Conservation (phyloP, 2,797 vertebrate genomes). For the Aselliscus stoliczkanus region DNA sequence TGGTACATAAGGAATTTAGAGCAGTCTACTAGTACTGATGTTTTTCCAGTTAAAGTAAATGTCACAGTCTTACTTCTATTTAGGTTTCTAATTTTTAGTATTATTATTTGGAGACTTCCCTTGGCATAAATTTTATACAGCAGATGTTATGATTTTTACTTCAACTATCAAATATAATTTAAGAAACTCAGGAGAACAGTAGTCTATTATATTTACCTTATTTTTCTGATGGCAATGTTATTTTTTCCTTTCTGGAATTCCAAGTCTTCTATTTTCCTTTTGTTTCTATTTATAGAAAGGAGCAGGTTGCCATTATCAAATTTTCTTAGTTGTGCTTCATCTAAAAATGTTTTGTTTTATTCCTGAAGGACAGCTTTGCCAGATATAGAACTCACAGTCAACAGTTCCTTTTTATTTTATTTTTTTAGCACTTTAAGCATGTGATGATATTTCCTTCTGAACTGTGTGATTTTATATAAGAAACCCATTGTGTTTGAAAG, state of each 20-base stretch:
- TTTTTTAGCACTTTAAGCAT: background rate
- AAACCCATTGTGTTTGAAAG: background rate
- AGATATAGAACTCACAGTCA: background rate
- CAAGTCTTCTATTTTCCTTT: background rate
- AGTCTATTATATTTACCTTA: background rate
- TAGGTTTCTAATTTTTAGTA: background rate
- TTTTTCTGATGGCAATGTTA: background rate
- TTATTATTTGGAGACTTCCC: background rate
- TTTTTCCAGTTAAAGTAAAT: background rate
- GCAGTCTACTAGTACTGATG: background rate
- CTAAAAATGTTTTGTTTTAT: background rate
- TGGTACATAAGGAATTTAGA: background rate
- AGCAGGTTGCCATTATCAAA: background rate
- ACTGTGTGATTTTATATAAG: background rate
- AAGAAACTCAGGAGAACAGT: background rate
- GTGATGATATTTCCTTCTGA: background rate
- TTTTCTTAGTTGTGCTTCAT: background rate
- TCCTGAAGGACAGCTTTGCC: background rate
- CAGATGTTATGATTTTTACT: background rate
- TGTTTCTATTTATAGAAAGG: background rate
- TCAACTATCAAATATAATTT: background rate
- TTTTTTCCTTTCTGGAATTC: background rate
- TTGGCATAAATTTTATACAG: background rate
- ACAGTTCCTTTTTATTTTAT: background rate
- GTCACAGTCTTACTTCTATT: background rate